phyloP scores from a whole-genome alignment of 2,113 vertebrate genomes.

The Fukomys damarensis region DNA sequence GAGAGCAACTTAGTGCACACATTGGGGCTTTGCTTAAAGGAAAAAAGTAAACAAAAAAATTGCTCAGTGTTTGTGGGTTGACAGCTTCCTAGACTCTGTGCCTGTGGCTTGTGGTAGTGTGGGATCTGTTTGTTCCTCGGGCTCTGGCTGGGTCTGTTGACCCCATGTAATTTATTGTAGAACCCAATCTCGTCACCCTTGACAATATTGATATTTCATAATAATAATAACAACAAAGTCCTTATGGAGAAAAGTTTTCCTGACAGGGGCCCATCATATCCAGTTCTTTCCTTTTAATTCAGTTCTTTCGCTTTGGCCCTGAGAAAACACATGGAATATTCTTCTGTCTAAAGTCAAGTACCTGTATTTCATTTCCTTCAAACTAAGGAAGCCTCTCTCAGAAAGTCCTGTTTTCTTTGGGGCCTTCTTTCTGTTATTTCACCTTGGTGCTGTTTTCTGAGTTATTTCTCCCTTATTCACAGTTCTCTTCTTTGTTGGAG shows the following conservation, averaged over 20 bases:
- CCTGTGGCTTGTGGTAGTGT: fast-evolving
- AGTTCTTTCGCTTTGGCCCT: background rate
- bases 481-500: background rate
- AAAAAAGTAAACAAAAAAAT: background rate
- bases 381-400: background rate
- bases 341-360: background rate
- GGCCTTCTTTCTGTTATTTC: fast-evolving
- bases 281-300: too few relatives aligned
- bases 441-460: background rate
- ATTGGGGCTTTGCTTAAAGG: background rate
- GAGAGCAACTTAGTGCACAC: fast-evolving
- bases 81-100: fast-evolving
- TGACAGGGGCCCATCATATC: fast-evolving
- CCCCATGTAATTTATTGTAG: too few relatives aligned
- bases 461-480: background rate
- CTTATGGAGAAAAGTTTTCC: background rate
- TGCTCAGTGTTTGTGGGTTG: background rate
- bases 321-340: background rate
- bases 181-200: too few relatives aligned
- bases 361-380: background rate
- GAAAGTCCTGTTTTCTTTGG: background rate
- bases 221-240: fast-evolving
- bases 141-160: fast-evolving
- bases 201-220: background rate
- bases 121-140: fast-evolving